A percentile compares a stretch with the other conserved stretches of the same genome.
phyloP scores from a whole-genome alignment of 2,113 vertebrate genomes.

The Drymodes brunneopygia region DNA sequence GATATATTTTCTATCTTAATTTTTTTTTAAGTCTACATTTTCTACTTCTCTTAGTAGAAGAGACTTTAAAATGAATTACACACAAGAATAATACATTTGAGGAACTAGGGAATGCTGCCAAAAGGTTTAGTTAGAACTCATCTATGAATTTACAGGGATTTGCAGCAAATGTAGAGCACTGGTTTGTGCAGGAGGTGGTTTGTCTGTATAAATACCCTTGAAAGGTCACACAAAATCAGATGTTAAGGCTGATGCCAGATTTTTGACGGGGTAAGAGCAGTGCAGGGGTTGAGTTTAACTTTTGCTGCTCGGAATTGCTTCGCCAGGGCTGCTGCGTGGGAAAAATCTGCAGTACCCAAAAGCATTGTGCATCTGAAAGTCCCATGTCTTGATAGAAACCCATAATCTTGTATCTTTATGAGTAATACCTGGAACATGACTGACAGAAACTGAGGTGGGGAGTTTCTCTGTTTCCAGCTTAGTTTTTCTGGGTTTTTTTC shows the following conservation, averaged over 20 bases:
- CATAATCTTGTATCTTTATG: not conserved
- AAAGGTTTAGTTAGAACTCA: not conserved
- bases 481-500: not conserved
- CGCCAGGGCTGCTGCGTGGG: not conserved
- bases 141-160: not conserved
- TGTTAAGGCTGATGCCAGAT: not conserved
- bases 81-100: not conserved
- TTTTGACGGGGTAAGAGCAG: not conserved
- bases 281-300: not conserved
- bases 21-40: not conserved
- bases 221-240: not conserved
- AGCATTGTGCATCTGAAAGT: not conserved
- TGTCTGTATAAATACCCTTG: not conserved
- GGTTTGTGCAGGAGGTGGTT: not conserved
- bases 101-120: not conserved
- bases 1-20: not conserved
- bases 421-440: not conserved
- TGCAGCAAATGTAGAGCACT: not conserved
- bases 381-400: fast-evolving
- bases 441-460: not conserved
- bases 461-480: not conserved
- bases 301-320: not conserved
- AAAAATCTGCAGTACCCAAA: not conserved
- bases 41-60: not conserved
- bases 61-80: not conserved